A percentile compares a stretch with the other conserved stretches of the same genome.
These are phyloP conservation scores for Taeniopygia guttata DNA, from an alignment of 2,797 vertebrate genomes.

Conservation along the genomic window DNA sequence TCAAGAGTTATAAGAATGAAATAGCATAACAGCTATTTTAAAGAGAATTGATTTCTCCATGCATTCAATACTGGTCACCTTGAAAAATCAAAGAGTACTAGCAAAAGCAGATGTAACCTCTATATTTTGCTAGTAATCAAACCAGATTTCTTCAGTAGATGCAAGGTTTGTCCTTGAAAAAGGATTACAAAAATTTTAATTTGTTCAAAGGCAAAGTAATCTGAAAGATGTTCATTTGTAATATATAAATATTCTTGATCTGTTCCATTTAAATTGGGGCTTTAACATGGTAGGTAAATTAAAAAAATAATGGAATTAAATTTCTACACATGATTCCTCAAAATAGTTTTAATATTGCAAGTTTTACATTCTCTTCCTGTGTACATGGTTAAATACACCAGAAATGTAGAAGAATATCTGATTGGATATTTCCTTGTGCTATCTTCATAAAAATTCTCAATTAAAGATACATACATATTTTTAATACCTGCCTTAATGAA, in stretches of 20 bases:
- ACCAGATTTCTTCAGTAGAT: neutral
- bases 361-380: neutral
- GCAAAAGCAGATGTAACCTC: slow-evolving; percentile 29
- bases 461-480: neutral
- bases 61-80: slow-evolving; percentile 6
- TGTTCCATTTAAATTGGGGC: neutral
- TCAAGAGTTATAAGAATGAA: slow-evolving; percentile 2
- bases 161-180: neutral
- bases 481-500: neutral
- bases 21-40: neutral
- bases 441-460: neutral
- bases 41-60: slow-evolving; percentile 45
- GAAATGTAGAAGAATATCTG: neutral
- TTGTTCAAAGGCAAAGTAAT: slow-evolving; percentile 6
- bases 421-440: neutral
- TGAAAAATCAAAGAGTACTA: slow-evolving; percentile 43
- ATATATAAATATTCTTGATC: neutral
- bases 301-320: neutral
- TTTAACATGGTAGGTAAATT: neutral
- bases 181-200: neutral
- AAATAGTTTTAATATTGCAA: neutral
- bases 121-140: neutral
- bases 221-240: neutral
- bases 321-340: neutral
- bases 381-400: neutral